These are phyloP conservation scores for Chirona hameri DNA, from an alignment of 2,888 invertebrate species.

Conservation along the genomic window DNA sequence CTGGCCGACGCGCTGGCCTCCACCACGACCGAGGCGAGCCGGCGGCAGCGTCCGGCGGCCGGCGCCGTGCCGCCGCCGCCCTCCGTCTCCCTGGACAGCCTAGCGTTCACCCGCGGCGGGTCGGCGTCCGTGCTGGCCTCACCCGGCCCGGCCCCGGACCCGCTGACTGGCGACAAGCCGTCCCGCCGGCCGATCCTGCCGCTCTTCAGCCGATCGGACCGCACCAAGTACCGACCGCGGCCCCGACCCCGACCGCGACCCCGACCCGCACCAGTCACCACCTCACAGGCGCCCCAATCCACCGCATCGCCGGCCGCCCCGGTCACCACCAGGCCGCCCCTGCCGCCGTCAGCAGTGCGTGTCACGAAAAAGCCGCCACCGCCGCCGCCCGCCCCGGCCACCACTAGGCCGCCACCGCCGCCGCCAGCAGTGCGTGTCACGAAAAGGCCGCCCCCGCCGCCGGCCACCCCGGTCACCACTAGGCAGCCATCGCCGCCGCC, in stretches of 20 bases:
- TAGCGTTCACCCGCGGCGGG: constrained; percentile 29
- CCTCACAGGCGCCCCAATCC: neutral
- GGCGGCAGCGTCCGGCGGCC: neutral
- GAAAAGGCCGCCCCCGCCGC: neutral
- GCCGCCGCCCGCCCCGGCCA: neutral
- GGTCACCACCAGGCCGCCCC: neutral
- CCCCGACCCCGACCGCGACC: constrained; percentile 38
- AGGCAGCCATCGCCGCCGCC: neutral
- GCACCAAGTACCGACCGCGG: constrained; percentile 28
- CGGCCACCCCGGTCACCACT: neutral
- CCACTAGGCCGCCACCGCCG: neutral
- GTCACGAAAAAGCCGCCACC: too few species aligned
- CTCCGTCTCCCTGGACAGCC: constrained; percentile 46
- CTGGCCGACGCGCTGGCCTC: neutral
- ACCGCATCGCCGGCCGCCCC: neutral
- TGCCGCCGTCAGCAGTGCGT: neutral
- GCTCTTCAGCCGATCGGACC: constrained; percentile 31
- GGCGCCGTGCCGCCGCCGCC: constrained; percentile 46
- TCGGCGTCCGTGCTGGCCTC: neutral
- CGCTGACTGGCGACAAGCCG: constrained; percentile 3
- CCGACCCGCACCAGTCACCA: constrained; percentile 33
- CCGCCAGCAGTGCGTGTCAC: too few species aligned
- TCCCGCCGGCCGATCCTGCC: constrained; percentile 1
- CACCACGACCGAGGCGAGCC: neutral
- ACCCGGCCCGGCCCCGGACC: too few species aligned